Evolutionary conservation across 1,140 invertebrate genomes (phyloP).

Genomic region (Coelopa frigida): DNA sequence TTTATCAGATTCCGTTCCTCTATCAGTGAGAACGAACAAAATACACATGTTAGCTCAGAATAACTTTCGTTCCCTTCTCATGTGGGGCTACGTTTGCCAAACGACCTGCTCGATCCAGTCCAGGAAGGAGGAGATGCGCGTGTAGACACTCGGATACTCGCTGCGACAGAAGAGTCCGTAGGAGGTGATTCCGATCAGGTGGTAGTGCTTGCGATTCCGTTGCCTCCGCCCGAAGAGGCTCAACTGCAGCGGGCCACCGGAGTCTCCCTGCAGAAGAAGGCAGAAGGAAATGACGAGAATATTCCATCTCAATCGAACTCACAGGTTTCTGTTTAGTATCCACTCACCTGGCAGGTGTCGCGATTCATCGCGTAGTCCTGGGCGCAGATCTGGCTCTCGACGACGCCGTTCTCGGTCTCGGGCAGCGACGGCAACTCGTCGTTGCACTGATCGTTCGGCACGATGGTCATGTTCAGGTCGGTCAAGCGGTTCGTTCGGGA

Average conservation of each 20-base stretch:
- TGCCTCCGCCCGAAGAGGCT: conserved; percentile 37
- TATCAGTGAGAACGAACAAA: too few relatives aligned
- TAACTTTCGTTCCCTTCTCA: too few relatives aligned
- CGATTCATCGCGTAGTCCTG: conserved; percentile 28
- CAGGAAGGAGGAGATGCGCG: conserved; percentile 44
- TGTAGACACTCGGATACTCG: conserved; percentile 47
- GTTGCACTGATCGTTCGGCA: conserved; percentile 34
- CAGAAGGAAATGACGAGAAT: not conserved
- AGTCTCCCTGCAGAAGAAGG: conserved; percentile 22
- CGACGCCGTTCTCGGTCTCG: conserved; percentile 27
- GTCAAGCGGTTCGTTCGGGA: conserved; percentile 33
- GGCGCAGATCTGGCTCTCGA: conserved; percentile 33
- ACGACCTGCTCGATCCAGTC: conserved; percentile 48
- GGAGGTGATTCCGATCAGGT: conserved; percentile 41
- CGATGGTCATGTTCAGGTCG: conserved; percentile 32
- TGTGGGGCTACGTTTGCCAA: too few relatives aligned
- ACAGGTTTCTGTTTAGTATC: not conserved
- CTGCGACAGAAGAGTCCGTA: conserved; percentile 43
- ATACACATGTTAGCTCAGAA: too few relatives aligned
- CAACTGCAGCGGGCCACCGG: conserved; percentile 30
- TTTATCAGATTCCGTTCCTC: too few relatives aligned
- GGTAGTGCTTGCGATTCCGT: conserved; percentile 26
- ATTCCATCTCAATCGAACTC: not conserved
- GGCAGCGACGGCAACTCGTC: conserved; percentile 20
- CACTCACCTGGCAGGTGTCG: conserved; percentile 31